Base-by-base conservation (phyloP, 2,797 vertebrate species). In the Melanotaenia boesemani region DNA sequence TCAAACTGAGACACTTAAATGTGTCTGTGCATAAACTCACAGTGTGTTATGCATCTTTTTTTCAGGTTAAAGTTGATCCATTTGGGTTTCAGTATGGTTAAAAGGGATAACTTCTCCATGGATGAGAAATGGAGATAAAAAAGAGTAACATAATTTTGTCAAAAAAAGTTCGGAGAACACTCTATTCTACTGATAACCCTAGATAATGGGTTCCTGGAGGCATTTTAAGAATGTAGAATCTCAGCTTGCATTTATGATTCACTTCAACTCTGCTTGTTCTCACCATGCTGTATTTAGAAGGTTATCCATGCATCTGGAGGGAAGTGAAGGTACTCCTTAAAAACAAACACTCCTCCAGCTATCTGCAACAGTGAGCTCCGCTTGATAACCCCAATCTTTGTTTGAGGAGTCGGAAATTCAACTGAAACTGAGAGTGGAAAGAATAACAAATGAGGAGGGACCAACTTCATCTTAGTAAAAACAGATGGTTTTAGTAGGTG, bases 301-400 rank as follows among this genome's bases (percentile, higher is more conserved):
- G 7, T 50, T 77, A 67, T 70, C 16, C 67, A 15, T 74, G 72
- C 24, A 55, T 65, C 13, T 55, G 61, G 1, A 24, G 30, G 13
- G 13, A 13, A 13, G 24, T 55, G 24, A 8, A 28, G 24, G 50
- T 26, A 9, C 22, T 67, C 18, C n/a, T 36, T 48, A 67, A 72
- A 67, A 81, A 44, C 58, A 20, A 39, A 24, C 20, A n/a, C 11
- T 34, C 4, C 28, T 34, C 64, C n/a, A 70, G 36, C 32, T 57
- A 30, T 72, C 50, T 26, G 59, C 32, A 24, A 76, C 36, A 26
- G 37, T 74, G 46, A 9, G 65, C 73, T 70, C 48, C 20, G 32
- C 54, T 26, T 5, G 46, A 76, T 65, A 67, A 52, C 62, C 55
- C 30, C 62, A 13, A 41, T 62, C 52, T 63, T 30, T 82, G 69